Base-by-base conservation (phyloP, 2,113 vertebrate genomes). In the Dicentrarchus labrax region DNA sequence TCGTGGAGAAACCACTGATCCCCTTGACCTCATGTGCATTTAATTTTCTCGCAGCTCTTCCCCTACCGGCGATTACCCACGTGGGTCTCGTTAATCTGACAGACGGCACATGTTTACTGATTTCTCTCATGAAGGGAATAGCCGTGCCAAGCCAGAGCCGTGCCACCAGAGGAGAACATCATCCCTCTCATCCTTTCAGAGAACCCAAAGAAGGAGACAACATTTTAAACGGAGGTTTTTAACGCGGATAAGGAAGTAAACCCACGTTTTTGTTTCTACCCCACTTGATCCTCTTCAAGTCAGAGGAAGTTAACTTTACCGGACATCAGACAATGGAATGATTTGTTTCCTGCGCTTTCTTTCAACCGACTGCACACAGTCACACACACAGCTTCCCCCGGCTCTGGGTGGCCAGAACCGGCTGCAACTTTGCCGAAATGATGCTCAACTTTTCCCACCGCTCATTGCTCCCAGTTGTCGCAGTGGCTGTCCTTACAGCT, bases 61-160 rank as follows among this genome's bases (percentile, higher is more conserved):
- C 78, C 56, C 76, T 54, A 84, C 76, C 68, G 67, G 56, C 87
- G 90, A 93, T 93, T 91, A 86, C 80, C 80, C 93, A 93, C 90
- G 92, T 93, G 92, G 90, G 47, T 74, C 39, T 17, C 30, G 50
- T 80, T 93, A 94, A 94, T 94, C 93, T 89, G 89, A 82, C 80
- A 30, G 57, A 77, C 79, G 4, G 76, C 91, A 90, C 92, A 82
- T 90, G 91, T 87, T 89, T 54, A 88, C 84, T 67, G 88, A 88
- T 89, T 86, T 86, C 83, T 75, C 21, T 86, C 84, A 71, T 87
- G 30, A 30, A 2, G 90, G 82, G 85, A 85, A 76, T 41, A 84
- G 78, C 39, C 67, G 54, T 74, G 64, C 66, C 78, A 80, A 30
- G 51, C 45, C 24, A 39, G 45, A 72, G 76, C 69, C 12, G 71